These are phyloP conservation scores for Eledone cirrhosa DNA, from an alignment of 2,888 invertebrate species.

Conservation along the genomic window DNA sequence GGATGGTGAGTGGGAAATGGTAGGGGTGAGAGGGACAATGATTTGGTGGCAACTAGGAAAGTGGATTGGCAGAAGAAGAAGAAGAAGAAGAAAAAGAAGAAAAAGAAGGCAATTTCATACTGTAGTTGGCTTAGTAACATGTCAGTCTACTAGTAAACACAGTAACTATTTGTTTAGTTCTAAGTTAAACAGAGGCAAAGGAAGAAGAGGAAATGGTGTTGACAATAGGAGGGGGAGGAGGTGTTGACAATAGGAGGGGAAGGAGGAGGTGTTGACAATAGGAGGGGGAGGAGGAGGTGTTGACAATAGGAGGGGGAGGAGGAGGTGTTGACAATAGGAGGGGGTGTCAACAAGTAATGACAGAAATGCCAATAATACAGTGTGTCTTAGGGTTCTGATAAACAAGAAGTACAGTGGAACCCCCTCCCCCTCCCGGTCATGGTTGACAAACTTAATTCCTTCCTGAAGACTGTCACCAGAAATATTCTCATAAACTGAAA, in stretches of 20 bases:
- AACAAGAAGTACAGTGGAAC: not conserved
- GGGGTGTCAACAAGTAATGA: not conserved
- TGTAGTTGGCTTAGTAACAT: no score
- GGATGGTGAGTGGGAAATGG: not conserved
- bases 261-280: not conserved
- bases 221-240: not conserved
- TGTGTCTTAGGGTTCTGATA: no score
- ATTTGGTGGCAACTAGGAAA: not conserved
- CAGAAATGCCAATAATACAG: not conserved
- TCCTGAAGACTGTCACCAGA: no score
- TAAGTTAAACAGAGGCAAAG: no score
- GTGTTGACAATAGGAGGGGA: no score
- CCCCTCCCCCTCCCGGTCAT: no score
- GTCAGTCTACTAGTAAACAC: no score
- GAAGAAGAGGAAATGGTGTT: no score
- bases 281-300: fast-evolving
- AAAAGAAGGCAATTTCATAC: not conserved
- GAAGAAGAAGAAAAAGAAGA: not conserved
- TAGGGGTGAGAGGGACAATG: not conserved
- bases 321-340: not conserved
- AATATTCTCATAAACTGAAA: no score
- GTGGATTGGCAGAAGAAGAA: not conserved
- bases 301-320: not conserved
- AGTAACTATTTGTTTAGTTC: no score
- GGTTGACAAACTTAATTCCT: no score